Evolutionary conservation across 2,888 invertebrate species (phyloP).

Genomic region (Drosophila testacea): DNA sequence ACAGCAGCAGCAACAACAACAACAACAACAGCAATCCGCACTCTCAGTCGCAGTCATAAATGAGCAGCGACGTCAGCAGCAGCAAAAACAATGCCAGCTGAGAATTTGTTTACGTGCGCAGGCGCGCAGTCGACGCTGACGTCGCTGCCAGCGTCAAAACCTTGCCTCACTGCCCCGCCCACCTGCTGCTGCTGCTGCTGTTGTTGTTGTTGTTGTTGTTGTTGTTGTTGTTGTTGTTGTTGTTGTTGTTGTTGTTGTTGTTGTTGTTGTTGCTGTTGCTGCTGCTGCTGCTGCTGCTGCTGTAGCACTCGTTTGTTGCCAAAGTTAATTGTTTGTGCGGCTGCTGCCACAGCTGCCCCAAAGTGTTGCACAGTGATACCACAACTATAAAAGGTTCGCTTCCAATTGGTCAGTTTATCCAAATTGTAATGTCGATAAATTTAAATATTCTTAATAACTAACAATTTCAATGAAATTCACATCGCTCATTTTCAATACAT

Average conservation of each 20-base stretch:
- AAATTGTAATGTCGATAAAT: neutral
- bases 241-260: conserved; percentile 23
- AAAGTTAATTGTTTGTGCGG: conserved; percentile 72
- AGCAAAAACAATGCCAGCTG: conserved; percentile 62
- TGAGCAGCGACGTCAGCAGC: conserved; percentile 28
- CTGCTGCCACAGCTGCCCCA: conserved; percentile 55
- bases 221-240: conserved; percentile 25
- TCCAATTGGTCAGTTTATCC: neutral
- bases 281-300: conserved; percentile 23
- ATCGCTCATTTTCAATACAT: too few species aligned
- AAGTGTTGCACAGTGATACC: conserved; percentile 53
- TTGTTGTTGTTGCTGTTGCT: conserved; percentile 19
- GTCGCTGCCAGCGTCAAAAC: conserved; percentile 12
- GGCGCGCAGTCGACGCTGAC: conserved; percentile 56
- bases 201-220: conserved; percentile 22
- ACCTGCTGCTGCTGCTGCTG: conserved; percentile 36
- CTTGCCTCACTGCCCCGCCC: conserved; percentile 31
- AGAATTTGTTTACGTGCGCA: conserved; percentile 78
- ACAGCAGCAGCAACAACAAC: conserved; percentile 37
- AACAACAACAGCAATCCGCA: conserved; percentile 17
- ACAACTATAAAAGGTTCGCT: neutral
- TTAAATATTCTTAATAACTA: too few species aligned
- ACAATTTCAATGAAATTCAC: too few species aligned
- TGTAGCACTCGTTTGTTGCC: conserved; percentile 75
- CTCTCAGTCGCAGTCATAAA: conserved; percentile 26